A percentile compares a stretch with the other conserved stretches of the same genome.
These are phyloP conservation scores for Chiridota heheva DNA, from an alignment of 35 echinoderm and acorn worm genomes.

Conservation along the genomic window DNA sequence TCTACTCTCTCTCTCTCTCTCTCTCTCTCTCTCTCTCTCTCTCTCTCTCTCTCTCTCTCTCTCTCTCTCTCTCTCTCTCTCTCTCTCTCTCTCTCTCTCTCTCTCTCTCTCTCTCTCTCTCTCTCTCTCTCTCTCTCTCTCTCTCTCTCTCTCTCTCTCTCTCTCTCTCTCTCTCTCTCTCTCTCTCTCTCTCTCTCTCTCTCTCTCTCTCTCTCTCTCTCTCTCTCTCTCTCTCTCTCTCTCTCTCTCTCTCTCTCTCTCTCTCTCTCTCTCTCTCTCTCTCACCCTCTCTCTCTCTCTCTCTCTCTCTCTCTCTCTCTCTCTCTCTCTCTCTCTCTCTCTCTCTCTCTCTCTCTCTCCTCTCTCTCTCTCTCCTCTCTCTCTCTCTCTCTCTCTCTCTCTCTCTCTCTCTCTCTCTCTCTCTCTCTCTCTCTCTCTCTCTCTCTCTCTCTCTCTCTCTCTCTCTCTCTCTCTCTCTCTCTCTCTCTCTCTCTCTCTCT, in stretches of 20 bases:
- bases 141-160: slow-evolving; percentile 6
- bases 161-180: slow-evolving; percentile 6
- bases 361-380: background rate
- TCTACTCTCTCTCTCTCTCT: slow-evolving; percentile 6
- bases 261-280: slow-evolving; percentile 33
- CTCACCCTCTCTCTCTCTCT: slow-evolving; percentile 30
- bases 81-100: slow-evolving; percentile 6
- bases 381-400: slow-evolving; percentile 42
- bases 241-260: slow-evolving; percentile 26
- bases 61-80: slow-evolving; percentile 6
- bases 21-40: slow-evolving; percentile 6
- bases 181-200: slow-evolving; percentile 6
- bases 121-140: slow-evolving; percentile 6
- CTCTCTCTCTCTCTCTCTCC: slow-evolving; percentile 30
- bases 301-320: slow-evolving; percentile 49
- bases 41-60: slow-evolving; percentile 6
- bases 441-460: slow-evolving; percentile 33
- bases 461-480: slow-evolving; percentile 33
- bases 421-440: slow-evolving; percentile 39
- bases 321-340: slow-evolving; percentile 47
- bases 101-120: slow-evolving; percentile 6
- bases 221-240: slow-evolving; percentile 6
- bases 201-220: slow-evolving; percentile 6
- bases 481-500: slow-evolving; percentile 41
- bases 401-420: slow-evolving; percentile 49